A percentile compares a stretch with the other conserved stretches of the same genome.
These are phyloP conservation scores for Piprites chloris DNA, from an alignment of 2,113 vertebrate genomes.

Conservation along the genomic window DNA sequence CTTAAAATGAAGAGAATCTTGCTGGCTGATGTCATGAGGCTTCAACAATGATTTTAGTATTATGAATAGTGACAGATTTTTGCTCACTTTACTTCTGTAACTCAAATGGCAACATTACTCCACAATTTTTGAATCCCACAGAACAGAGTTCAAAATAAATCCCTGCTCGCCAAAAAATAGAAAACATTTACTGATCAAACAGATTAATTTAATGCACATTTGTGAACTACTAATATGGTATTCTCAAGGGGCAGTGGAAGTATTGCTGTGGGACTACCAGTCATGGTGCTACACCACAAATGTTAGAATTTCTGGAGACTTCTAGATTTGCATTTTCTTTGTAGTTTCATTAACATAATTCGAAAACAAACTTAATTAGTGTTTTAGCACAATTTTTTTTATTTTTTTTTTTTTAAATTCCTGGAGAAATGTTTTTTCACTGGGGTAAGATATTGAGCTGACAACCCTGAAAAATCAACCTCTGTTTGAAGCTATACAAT, in stretches of 20 bases:
- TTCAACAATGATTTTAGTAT: neutral
- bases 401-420: slow-evolving; percentile 7
- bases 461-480: neutral
- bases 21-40: neutral
- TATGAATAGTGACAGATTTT: neutral
- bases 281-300: slow-evolving; percentile 42
- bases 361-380: slow-evolving; percentile 66
- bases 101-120: neutral
- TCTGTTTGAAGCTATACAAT: neutral
- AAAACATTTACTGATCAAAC: slow-evolving; percentile 66
- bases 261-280: slow-evolving; percentile 50
- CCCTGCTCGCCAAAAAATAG: neutral
- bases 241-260: neutral
- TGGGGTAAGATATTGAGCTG: neutral
- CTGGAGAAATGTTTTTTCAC: neutral
- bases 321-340: slow-evolving; percentile 71
- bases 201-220: slow-evolving; percentile 64
- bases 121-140: neutral
- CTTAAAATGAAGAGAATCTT: slow-evolving; percentile 60
- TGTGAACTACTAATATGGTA: slow-evolving; percentile 56
- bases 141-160: slow-evolving; percentile 12
- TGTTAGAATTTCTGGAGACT: slow-evolving; percentile 60
- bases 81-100: neutral
- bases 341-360: slow-evolving; percentile 70
- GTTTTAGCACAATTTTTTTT: slow-evolving; percentile 35